Evolutionary conservation across 2,888 invertebrate genomes (phyloP).

Genomic region (Bruchidius siliquastri): DNA sequence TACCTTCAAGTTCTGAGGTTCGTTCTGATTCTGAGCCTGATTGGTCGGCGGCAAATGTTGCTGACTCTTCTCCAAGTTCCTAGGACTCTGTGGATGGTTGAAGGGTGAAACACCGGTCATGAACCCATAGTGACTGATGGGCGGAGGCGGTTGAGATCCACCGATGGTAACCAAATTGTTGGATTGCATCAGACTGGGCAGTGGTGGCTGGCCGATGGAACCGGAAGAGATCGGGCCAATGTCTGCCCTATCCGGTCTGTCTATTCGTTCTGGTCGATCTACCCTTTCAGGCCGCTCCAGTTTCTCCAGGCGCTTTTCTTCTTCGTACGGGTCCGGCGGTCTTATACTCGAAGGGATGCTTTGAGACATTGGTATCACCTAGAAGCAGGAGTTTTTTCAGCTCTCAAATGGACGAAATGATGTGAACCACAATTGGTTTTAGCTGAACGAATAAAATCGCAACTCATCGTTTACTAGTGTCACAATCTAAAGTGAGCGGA

Average conservation of each 20-base stretch:
- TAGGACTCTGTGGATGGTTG: conserved; percentile 36
- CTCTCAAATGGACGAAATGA: too few relatives aligned
- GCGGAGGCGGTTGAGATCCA: conserved; percentile 41
- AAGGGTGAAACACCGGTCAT: conserved; percentile 47
- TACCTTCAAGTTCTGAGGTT: conserved; percentile 55
- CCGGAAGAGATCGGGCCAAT: conserved; percentile 42
- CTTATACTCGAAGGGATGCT: conserved; percentile 25
- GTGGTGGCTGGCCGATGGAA: conserved; percentile 52
- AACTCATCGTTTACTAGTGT: too few relatives aligned
- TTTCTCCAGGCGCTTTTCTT: conserved; percentile 34
- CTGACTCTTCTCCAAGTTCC: conserved; percentile 31
- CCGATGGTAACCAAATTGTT: conserved; percentile 59
- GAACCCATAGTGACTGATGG: conserved; percentile 59
- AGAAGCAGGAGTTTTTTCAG: not conserved
- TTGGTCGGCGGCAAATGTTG: conserved; percentile 11
- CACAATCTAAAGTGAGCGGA: too few relatives aligned
- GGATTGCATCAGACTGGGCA: conserved; percentile 55
- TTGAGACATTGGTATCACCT: conserved; percentile 37
- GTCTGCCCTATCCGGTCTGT: conserved; percentile 44
- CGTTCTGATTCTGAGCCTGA: conserved; percentile 1
- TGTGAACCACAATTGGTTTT: too few relatives aligned
- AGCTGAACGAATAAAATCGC: too few relatives aligned
- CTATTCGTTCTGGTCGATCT: conserved; percentile 26
- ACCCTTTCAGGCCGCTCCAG: conserved; percentile 39
- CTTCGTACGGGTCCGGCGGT: conserved; percentile 26